A percentile compares a stretch with the other conserved stretches of the same genome.
These are phyloP conservation scores for Norana najaformis DNA, from an alignment of 2,888 invertebrate genomes.

Conservation along the genomic window DNA sequence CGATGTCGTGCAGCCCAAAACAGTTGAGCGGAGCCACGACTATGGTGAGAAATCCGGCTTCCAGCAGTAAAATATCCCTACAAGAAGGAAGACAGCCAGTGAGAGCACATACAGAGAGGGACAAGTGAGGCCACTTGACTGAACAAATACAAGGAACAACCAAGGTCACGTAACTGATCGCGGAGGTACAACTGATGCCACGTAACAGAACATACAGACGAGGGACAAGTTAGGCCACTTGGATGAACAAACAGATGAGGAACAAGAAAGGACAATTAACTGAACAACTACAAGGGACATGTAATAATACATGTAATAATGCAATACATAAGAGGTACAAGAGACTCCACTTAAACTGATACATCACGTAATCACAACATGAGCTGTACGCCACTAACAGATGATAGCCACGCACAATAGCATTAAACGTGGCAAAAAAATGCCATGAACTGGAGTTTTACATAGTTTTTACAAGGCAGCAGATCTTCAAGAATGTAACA, in stretches of 20 bases:
- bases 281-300: too few relatives aligned
- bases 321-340: too few relatives aligned
- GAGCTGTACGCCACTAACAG: too few relatives aligned
- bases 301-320: too few relatives aligned
- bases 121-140: not conserved
- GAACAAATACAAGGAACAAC: not conserved
- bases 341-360: too few relatives aligned
- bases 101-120: not conserved
- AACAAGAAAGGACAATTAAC: not conserved
- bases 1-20: constrained; percentile 32
- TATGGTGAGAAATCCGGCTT: constrained; percentile 74
- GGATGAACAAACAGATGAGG: not conserved
- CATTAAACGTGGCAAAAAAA: too few relatives aligned
- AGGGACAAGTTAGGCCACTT: not conserved
- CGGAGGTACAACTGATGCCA: not conserved
- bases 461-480: not conserved
- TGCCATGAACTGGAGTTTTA: too few relatives aligned
- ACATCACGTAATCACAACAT: too few relatives aligned
- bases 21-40: constrained; percentile 71
- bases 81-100: not conserved
- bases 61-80: constrained; percentile 76
- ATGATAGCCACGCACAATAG: not conserved
- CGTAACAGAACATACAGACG: not conserved
- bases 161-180: not conserved
- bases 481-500: constrained; percentile 41